These are phyloP conservation scores for Glossophaga mutica DNA, from an alignment of 2,797 vertebrate species.

Conservation along the genomic window DNA sequence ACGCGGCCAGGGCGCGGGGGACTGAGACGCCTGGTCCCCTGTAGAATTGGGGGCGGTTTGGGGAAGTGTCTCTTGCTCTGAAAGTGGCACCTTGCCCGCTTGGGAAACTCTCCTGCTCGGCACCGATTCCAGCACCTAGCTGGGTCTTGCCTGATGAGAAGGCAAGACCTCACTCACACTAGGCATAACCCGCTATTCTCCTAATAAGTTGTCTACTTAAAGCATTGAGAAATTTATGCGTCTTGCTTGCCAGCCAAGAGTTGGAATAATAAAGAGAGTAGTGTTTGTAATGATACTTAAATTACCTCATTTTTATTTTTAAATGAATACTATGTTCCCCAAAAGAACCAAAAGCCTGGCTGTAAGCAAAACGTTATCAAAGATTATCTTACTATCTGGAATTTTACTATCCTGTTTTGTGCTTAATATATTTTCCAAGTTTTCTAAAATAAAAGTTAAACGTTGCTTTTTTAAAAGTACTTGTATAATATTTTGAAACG, in stretches of 20 bases:
- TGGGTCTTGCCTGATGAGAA: not conserved
- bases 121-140: not conserved
- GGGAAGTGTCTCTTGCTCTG: not conserved
- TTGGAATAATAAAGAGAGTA: not conserved
- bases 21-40: not conserved
- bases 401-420: slow-evolving; percentile 9
- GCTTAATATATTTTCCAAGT: not conserved
- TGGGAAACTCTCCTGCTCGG: not conserved
- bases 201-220: not conserved
- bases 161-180: not conserved
- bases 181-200: not conserved
- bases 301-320: not conserved
- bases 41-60: not conserved
- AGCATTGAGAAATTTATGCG: not conserved
- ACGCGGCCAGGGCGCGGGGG: not conserved
- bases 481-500: slow-evolving; percentile 35
- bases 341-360: not conserved
- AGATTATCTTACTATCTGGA: not conserved
- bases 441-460: slow-evolving; percentile 15
- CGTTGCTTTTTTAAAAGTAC: slow-evolving; percentile 4
- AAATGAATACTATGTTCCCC: not conserved
- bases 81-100: not conserved
- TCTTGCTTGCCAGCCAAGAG: not conserved
- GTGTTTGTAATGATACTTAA: not conserved
- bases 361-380: not conserved